Conservation (phyloP, 2,113 vertebrate species). For the Planiliza haematocheilus region DNA sequence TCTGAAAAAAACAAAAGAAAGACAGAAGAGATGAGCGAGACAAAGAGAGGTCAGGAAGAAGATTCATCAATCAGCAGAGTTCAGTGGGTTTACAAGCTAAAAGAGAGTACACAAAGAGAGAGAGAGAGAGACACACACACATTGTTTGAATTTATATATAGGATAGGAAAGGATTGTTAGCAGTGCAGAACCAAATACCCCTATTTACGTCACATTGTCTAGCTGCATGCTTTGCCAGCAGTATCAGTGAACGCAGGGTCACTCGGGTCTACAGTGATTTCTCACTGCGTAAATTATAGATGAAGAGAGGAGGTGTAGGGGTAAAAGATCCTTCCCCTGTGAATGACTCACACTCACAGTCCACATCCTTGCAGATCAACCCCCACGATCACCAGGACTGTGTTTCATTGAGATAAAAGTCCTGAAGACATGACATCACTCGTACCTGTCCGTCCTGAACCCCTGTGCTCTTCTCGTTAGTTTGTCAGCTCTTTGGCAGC, state of each 20-base stretch:
- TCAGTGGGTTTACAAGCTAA: constrained; percentile 23
- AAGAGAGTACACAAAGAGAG: not conserved
- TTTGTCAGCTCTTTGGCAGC: not conserved
- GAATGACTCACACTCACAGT: constrained; percentile 48
- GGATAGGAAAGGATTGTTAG: not conserved
- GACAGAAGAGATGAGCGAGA: not conserved
- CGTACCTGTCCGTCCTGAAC: constrained; percentile 22
- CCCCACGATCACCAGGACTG: constrained; percentile 34
- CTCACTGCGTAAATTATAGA: constrained; percentile 78
- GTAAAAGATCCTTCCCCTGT: constrained; percentile 77
- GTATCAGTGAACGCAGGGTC: constrained; percentile 68
- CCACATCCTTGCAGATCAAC: constrained; percentile 51
- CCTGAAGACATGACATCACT: constrained; percentile 58
- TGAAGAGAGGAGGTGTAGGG: constrained; percentile 68
- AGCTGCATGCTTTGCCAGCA: constrained; percentile 37
- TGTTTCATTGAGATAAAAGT: constrained; percentile 68
- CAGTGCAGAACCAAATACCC: constrained; percentile 31
- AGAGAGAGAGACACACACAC: not conserved
- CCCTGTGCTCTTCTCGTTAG: constrained; percentile 24
- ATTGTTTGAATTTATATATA: constrained; percentile 15
- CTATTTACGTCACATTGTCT: constrained; percentile 31
- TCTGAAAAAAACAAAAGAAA: constrained; percentile 18
- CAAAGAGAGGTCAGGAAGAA: constrained; percentile 34
- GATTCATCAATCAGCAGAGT: constrained; percentile 39
- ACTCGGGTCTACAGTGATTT: constrained; percentile 66